These are phyloP conservation scores for Phyto melanocephala DNA, from an alignment of 2,888 invertebrate genomes.

Conservation along the genomic window DNA sequence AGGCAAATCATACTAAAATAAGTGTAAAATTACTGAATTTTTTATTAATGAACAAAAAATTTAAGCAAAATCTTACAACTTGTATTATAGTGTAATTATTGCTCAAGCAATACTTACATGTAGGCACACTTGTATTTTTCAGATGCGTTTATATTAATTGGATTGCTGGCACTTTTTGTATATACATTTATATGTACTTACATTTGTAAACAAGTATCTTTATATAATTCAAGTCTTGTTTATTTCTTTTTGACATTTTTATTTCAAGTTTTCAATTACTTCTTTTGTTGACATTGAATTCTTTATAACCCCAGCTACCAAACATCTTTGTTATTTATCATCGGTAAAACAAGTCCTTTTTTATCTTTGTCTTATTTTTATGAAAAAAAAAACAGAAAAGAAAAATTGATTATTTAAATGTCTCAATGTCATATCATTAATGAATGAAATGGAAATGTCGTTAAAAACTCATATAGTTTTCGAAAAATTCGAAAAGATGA, in stretches of 20 bases:
- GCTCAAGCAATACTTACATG: too few relatives aligned
- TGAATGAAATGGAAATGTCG: slow-evolving; percentile 26
- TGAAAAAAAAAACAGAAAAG: not conserved
- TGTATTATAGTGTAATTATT: too few relatives aligned
- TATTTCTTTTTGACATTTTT: not conserved
- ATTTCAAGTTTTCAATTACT: slow-evolving; percentile 24
- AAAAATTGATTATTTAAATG: slow-evolving; percentile 38
- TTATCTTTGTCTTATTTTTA: not conserved
- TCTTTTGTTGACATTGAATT: not conserved
- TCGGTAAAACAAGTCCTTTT: slow-evolving; percentile 12
- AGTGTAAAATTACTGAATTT: too few relatives aligned
- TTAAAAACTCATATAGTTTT: slow-evolving; percentile 49
- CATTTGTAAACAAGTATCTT: not conserved
- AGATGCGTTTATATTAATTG: slow-evolving; percentile 35
- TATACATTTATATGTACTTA: not conserved
- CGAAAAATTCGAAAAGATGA: slow-evolving; percentile 18
- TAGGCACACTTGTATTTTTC: not conserved
- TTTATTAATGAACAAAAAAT: too few relatives aligned
- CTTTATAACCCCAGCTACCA: slow-evolving; percentile 16
- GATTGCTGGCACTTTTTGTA: slow-evolving; percentile 5
- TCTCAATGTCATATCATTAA: slow-evolving; percentile 54
- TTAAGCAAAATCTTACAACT: too few relatives aligned
- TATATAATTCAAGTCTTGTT: slow-evolving; percentile 14
- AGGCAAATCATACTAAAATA: too few relatives aligned
- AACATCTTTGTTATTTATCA: slow-evolving; percentile 2